Evolutionary conservation across 1,140 invertebrate genomes (phyloP).

Genomic region (Megalonaias nervosa): DNA sequence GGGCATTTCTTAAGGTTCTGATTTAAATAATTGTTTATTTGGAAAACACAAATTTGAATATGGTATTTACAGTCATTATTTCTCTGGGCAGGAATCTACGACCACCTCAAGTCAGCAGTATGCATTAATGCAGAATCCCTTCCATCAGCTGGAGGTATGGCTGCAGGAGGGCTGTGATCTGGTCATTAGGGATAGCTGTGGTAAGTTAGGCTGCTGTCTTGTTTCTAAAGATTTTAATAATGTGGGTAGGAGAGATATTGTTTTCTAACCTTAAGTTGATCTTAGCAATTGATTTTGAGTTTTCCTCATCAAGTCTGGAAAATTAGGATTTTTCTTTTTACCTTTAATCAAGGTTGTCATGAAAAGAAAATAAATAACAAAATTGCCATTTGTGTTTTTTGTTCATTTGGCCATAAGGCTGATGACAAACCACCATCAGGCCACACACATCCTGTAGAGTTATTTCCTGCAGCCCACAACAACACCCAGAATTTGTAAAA

Average conservation of each 20-base stretch:
- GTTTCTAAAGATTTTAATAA: too few relatives aligned
- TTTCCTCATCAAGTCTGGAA: background rate
- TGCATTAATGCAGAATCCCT: conserved; percentile 77
- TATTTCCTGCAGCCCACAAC: too few relatives aligned
- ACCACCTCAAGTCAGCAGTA: background rate
- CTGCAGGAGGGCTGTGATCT: conserved; percentile 90
- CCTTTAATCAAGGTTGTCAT: background rate
- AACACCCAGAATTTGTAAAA: too few relatives aligned
- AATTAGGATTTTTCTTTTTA: background rate
- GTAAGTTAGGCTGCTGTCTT: conserved; percentile 74
- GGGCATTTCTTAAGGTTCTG: too few relatives aligned
- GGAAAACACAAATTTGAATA: too few relatives aligned
- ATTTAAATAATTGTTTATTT: too few relatives aligned
- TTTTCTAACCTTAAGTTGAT: background rate
- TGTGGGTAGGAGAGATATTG: background rate
- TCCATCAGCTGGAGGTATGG: conserved; percentile 91
- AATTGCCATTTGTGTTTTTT: background rate
- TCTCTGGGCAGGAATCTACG: too few relatives aligned
- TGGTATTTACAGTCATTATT: too few relatives aligned
- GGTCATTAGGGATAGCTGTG: conserved; percentile 94
- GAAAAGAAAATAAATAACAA: background rate
- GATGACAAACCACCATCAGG: too few relatives aligned
- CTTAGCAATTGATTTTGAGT: background rate
- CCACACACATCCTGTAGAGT: too few relatives aligned
- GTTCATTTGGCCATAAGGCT: too few relatives aligned